These are phyloP conservation scores for Vesta saturnalis DNA, from an alignment of 2,888 invertebrate species.

Conservation along the genomic window DNA sequence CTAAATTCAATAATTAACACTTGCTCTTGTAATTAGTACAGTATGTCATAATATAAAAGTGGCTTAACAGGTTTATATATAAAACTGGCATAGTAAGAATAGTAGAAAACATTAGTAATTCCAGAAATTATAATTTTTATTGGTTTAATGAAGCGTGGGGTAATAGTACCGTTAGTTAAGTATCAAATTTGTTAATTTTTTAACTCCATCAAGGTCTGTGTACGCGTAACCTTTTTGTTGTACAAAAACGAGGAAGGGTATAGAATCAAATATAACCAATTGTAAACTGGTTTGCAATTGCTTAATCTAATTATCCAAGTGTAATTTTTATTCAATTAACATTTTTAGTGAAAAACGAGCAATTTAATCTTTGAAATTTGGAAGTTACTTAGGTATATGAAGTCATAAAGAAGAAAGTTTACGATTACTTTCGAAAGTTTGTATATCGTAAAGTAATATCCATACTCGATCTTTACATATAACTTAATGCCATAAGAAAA, in stretches of 20 bases:
- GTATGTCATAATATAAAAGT: neutral
- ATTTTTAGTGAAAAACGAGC: no score
- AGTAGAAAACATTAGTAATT: slow-evolving; percentile 21
- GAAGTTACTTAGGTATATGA: no score
- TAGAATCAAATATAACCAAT: no score
- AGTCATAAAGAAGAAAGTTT: no score
- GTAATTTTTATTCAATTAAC: no score
- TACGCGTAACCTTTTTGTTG: slow-evolving; percentile 7
- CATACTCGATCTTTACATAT: no score
- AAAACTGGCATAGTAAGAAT: slow-evolving; percentile 5
- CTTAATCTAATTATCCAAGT: no score
- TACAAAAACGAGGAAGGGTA: neutral
- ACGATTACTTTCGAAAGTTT: no score
- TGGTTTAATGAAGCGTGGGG: slow-evolving; percentile 33
- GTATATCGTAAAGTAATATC: no score
- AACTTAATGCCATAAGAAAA: no score
- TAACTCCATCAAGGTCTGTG: slow-evolving; percentile 18
- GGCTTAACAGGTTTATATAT: neutral
- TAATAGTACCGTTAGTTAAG: slow-evolving; percentile 22
- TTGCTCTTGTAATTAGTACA: slow-evolving; percentile 3
- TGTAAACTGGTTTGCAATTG: no score
- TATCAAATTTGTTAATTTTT: slow-evolving; percentile 27
- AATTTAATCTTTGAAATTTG: no score
- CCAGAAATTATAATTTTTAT: slow-evolving; percentile 28
- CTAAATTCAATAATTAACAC: neutral